Percentiles rank a stretch among this genome's conserved stretches.
Conservation (phyloP, 1,140 invertebrate species). For the Triops cancriformis region DNA sequence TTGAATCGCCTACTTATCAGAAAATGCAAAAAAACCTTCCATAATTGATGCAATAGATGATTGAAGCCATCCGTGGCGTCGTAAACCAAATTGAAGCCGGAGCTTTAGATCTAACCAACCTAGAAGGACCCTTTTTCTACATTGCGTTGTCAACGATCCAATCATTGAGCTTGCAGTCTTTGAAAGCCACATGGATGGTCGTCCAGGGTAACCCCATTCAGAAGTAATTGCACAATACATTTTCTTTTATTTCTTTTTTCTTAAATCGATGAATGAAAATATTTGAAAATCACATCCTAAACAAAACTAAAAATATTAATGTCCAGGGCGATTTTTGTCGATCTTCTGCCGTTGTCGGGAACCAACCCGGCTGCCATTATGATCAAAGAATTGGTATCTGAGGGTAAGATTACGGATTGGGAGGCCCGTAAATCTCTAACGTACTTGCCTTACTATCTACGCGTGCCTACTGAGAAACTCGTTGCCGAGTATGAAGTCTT, state of each 20-base stretch:
- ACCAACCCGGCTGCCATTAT: constrained; percentile 27
- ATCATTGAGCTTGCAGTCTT: constrained; percentile 24
- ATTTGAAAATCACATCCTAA: background rate
- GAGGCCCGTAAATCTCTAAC: constrained; percentile 24
- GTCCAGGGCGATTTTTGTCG: constrained; percentile 21
- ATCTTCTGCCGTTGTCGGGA: constrained; percentile 22
- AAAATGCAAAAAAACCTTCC: background rate
- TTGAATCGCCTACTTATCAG: background rate
- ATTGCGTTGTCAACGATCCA: background rate
- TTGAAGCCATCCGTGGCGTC: constrained; percentile 22
- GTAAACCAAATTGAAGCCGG: background rate
- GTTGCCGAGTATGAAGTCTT: constrained; percentile 24
- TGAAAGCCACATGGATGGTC: constrained; percentile 24
- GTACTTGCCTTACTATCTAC: constrained; percentile 26
- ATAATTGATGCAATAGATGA: constrained; percentile 9
- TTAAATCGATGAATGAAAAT: too few species aligned
- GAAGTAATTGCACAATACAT: constrained; percentile 17
- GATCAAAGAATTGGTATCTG: constrained; percentile 25
- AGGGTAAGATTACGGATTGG: constrained; percentile 21
- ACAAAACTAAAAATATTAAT: background rate
- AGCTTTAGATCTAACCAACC: constrained; percentile 17
- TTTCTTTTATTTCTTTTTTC: too few species aligned
- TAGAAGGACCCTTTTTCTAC: constrained; percentile 17
- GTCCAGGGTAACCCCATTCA: constrained; percentile 7
- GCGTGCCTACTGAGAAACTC: constrained; percentile 27